Evolutionary conservation across 2,888 invertebrate genomes (phyloP), one percentile per base, ranked within the genome.

Genomic region (Ophioninae sp.): DNA sequence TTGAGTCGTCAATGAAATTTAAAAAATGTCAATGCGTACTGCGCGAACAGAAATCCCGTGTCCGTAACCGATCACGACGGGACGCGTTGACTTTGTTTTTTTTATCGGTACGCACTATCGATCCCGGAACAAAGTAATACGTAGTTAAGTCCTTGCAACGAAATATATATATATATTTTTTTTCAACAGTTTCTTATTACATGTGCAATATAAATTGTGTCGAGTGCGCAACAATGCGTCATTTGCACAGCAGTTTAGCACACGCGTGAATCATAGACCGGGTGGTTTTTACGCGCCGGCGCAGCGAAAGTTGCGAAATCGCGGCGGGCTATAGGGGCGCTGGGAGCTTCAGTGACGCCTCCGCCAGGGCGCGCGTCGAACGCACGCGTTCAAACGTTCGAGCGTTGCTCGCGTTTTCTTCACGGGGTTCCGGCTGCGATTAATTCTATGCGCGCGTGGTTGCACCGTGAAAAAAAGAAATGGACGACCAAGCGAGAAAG

Each of bases 351-450:
- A 69, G 61, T 69, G 77, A 77, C 77, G 77, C 77, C 61, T 61
- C 77, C 77, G 61, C 77, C 21, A 69, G 77, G 44, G 77, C 17
- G 61, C 67, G 57, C 50, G 37, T 13, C 0, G 8, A 67, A 5
- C n/a, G 57, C 13, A 37, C 61, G n/a, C 5, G 73, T 3, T 50
- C 7, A 17, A n/a, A 37, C 56, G 70, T 1, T 17, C 17, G 57
- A 8, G 37, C 13, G 23, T 59, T 30, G 57, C 67, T 20, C 57
- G 75, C 30, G 23, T 10, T 68, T 44, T 68, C 37, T 37, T 67
- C 64, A 17, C 13, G 68, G 21, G 76, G 79, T 83, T 76, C 76
- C 76, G 79, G 76, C 76, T 76, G 79, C 79, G 70, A 77, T 77
- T 76, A 76, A 79, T 76, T 30, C 37, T 62, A 56, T 69, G 67